A percentile compares a stretch with the other conserved stretches of the same genome.
These are phyloP conservation scores for Oreortyx pictus DNA, from an alignment of 2,797 vertebrate genomes.

Conservation along the genomic window DNA sequence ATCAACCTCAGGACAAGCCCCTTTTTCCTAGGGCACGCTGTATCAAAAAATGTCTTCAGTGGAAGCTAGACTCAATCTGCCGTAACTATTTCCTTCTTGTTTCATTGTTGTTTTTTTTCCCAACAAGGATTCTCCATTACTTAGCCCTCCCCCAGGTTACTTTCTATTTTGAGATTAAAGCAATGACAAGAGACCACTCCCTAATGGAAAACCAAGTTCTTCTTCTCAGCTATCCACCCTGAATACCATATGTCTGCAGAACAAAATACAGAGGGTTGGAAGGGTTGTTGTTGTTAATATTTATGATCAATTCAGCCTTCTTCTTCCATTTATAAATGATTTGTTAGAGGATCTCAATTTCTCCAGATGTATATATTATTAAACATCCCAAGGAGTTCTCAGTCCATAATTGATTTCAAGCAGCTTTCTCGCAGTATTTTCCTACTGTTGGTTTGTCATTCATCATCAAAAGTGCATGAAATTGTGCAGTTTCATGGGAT, in stretches of 20 bases:
- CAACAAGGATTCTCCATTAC: background rate
- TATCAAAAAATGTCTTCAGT: background rate
- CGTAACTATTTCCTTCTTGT: background rate
- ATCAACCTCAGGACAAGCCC: background rate
- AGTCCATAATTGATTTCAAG: background rate
- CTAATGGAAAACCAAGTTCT: background rate
- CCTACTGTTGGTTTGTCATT: background rate
- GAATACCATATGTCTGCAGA: background rate
- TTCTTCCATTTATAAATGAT: conserved; percentile 57
- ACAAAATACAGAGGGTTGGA: background rate
- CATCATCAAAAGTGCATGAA: conserved; percentile 63
- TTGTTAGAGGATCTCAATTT: conserved; percentile 37
- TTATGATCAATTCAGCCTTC: conserved; percentile 8
- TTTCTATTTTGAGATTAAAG: background rate
- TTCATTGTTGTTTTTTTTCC: background rate
- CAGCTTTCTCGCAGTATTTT: background rate
- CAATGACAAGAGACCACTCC: background rate
- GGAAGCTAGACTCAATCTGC: background rate
- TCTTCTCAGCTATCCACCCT: background rate
- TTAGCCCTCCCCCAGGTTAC: background rate
- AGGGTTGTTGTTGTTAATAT: conserved; percentile 21
- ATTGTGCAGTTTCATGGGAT: conserved; percentile 43
- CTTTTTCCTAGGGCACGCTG: background rate
- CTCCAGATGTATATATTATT: conserved; percentile 30
- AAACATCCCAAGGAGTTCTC: background rate